phyloP scores from a whole-genome alignment of 2,888 invertebrate species.

The Hartigia nigra region DNA sequence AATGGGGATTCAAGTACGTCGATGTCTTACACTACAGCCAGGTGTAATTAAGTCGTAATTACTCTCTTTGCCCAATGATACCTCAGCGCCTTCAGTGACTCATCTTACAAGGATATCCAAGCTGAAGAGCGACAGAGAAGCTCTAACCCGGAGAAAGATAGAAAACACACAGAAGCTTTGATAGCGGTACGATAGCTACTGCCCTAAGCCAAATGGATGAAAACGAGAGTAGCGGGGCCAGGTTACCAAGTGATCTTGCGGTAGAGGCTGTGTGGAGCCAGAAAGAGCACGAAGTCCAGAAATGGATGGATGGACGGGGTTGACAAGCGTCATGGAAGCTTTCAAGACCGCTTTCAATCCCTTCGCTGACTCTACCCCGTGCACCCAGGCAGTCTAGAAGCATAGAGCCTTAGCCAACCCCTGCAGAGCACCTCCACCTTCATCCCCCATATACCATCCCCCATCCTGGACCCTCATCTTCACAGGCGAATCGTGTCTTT shows the following conservation, averaged over 20 bases:
- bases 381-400: background rate
- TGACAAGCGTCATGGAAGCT: background rate
- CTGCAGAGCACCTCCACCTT: background rate
- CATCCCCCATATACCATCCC: background rate
- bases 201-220: background rate
- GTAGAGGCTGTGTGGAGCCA: background rate
- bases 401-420: background rate
- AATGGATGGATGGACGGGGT: background rate
- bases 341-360: background rate
- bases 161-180: background rate
- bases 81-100: background rate
- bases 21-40: background rate
- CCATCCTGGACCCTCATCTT: background rate
- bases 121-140: background rate
- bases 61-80: background rate
- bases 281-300: background rate
- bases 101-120: background rate
- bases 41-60: slow-evolving; percentile 6
- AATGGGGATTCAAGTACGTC: background rate
- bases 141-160: background rate
- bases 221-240: background rate
- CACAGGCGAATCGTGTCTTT: no score
- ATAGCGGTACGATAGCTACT: background rate
- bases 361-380: background rate
- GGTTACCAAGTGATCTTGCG: background rate